Conservation (phyloP, 2,113 vertebrate genomes). For the Brachypteracias leptosomus region DNA sequence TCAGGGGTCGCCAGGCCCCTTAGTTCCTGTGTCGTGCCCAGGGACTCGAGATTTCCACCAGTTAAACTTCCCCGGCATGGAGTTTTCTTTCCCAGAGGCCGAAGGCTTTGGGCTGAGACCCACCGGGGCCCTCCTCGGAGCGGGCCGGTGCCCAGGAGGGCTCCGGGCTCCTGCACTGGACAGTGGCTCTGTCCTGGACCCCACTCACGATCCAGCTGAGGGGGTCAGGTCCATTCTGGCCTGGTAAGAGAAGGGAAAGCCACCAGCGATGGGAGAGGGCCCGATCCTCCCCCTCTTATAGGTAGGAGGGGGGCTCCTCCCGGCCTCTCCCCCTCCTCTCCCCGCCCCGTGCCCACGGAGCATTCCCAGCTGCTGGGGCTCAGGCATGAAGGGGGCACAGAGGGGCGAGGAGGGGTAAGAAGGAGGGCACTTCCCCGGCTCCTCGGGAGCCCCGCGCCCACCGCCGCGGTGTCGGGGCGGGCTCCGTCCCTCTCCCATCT, state of each 20-base stretch:
- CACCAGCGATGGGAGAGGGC: not conserved
- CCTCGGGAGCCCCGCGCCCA: not conserved
- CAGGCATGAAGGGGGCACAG: not conserved
- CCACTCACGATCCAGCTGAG: not conserved
- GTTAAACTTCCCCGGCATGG: not conserved
- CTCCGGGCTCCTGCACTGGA: not conserved
- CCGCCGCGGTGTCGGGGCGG: not conserved
- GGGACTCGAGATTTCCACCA: not conserved
- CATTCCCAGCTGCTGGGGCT: not conserved
- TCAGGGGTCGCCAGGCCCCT: not conserved
- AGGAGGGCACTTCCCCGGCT: not conserved
- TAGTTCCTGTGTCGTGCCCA: not conserved
- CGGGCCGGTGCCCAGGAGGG: not conserved
- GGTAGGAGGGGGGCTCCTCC: not conserved
- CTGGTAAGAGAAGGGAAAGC: too few relatives aligned
- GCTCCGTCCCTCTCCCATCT: not conserved
- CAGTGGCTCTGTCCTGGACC: not conserved
- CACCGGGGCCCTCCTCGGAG: not conserved
- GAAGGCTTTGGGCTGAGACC: too few relatives aligned
- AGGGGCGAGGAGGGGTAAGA: not conserved
- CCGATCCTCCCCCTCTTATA: not conserved
- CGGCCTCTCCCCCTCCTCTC: not conserved
- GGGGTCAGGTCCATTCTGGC: not conserved
- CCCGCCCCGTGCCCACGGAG: not conserved
- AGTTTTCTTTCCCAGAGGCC: not conserved